These are phyloP conservation scores for Callipepla californica DNA, from an alignment of 2,113 vertebrate genomes.

Conservation along the genomic window DNA sequence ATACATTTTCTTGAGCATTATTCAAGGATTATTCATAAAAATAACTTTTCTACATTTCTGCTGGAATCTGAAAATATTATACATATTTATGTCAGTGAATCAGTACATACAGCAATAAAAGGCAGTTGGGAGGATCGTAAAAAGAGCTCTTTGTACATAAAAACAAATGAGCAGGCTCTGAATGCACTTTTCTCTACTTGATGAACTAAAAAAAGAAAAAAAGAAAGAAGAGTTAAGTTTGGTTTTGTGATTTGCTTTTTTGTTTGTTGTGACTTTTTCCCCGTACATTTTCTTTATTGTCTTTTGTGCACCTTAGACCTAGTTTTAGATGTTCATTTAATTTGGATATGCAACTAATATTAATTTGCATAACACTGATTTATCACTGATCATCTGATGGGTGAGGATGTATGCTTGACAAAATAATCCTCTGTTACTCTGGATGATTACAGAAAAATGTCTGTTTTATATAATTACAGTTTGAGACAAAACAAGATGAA, in stretches of 20 bases:
- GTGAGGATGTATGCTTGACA: neutral
- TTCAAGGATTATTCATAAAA: conserved; percentile 40
- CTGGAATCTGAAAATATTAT: neutral
- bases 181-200: neutral
- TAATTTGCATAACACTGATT: neutral
- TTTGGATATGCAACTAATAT: neutral
- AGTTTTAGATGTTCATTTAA: neutral
- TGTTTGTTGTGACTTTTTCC: neutral
- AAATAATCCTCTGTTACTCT: neutral
- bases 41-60: conserved; percentile 12
- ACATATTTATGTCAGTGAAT: conserved; percentile 38
- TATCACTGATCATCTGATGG: neutral
- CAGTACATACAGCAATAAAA: neutral
- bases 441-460: conserved; percentile 24
- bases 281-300: neutral
- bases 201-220: neutral
- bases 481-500: conserved; percentile 32
- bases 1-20: conserved; percentile 8
- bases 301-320: neutral
- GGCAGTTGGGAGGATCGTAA: neutral
- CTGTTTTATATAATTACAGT: conserved; percentile 21
- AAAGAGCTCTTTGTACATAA: neutral
- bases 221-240: neutral
- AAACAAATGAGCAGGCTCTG: neutral
- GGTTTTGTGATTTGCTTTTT: neutral